phyloP scores from a whole-genome alignment of 2,797 vertebrate species.

The Sebastes hopkinsi region DNA sequence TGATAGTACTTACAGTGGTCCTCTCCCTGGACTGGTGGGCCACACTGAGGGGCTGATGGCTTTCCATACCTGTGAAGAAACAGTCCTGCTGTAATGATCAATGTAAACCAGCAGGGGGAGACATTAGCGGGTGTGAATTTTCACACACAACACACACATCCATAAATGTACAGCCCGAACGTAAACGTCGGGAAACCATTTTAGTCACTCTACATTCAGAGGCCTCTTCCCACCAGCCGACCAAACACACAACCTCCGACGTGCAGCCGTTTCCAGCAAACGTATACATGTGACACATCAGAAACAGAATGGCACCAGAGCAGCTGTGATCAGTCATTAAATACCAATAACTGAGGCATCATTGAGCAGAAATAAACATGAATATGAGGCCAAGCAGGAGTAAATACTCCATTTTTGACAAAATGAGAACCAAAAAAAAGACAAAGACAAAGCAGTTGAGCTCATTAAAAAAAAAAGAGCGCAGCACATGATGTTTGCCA shows the following conservation, averaged over 20 bases:
- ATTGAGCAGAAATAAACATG: slow-evolving; percentile 33
- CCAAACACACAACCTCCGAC: background rate
- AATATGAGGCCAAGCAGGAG: slow-evolving; percentile 36
- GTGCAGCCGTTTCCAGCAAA: slow-evolving; percentile 22
- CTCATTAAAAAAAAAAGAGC: slow-evolving; percentile 42
- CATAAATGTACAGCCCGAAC: background rate
- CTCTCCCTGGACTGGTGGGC: slow-evolving; percentile 92
- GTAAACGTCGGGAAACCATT: background rate
- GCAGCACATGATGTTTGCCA: slow-evolving; percentile 90
- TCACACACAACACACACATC: background rate
- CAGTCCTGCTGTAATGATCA: slow-evolving; percentile 8
- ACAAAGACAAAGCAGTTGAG: slow-evolving; percentile 10
- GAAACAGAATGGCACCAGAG: background rate
- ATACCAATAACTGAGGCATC: background rate
- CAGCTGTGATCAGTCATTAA: background rate
- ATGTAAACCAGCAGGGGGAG: slow-evolving; percentile 24
- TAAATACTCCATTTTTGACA: slow-evolving; percentile 11
- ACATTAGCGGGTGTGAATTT: slow-evolving; percentile 26
- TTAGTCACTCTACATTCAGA: slow-evolving; percentile 1
- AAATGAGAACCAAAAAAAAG: slow-evolving; percentile 7
- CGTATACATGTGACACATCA: background rate
- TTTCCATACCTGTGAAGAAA: slow-evolving; percentile 80
- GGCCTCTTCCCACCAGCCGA: background rate
- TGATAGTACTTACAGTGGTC: slow-evolving; percentile 84
- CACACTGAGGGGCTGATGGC: slow-evolving; percentile 86